Base-by-base conservation (phyloP, 2,113 vertebrate species). In the Notarius lentiginosus region DNA sequence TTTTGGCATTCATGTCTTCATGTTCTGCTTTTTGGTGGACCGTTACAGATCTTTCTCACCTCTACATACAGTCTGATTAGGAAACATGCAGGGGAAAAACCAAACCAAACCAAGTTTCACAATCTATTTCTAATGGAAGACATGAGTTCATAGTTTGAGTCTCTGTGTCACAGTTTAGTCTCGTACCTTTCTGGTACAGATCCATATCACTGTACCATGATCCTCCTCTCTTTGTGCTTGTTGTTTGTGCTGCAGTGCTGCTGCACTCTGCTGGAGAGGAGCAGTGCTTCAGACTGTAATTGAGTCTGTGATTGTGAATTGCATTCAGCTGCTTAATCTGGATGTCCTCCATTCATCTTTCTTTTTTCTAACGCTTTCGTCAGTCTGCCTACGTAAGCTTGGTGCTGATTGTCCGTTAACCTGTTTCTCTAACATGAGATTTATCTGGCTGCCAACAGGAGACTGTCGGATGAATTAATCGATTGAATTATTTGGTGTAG, bases 1-100 rank as follows among this genome's bases (percentile, higher is more conserved):
- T 79, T 89, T 87, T 84, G 88, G 53, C 83, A 58, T 81, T 88
- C 87, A 30, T 85, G 27, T 86, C 79, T 84, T 80, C 79, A 83
- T 77, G 86, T 61, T 75, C 89, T 91, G 88, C 89, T 85, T 41
- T 86, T 68, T 77, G 12, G 17, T 61, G 84, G 27, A 58, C 76
- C 10, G 17, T 17, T 53, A 22, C 55, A 68, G 34, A 27, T 47
- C 27, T 15, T 63, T 11, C 49, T 27, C 60, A 66, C 17, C 24
- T 22, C 15, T n/a, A n/a, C 4, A 30, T 66, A 27, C 73, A 77
- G 12, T 65, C 70, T 41, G 24, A 84, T 30, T 63, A 27, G 30
- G 22, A 41, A 24, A 79, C 14, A 30, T 12, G 76, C 34, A 75
- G 9, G 6, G 12, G 30, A 12, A n/a, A 14, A 75, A 53, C 2